A percentile compares a stretch with the other conserved stretches of the same genome.
Evolutionary conservation across 2,888 invertebrate genomes (phyloP).

Genomic region (Drosophila neotestacea): DNA sequence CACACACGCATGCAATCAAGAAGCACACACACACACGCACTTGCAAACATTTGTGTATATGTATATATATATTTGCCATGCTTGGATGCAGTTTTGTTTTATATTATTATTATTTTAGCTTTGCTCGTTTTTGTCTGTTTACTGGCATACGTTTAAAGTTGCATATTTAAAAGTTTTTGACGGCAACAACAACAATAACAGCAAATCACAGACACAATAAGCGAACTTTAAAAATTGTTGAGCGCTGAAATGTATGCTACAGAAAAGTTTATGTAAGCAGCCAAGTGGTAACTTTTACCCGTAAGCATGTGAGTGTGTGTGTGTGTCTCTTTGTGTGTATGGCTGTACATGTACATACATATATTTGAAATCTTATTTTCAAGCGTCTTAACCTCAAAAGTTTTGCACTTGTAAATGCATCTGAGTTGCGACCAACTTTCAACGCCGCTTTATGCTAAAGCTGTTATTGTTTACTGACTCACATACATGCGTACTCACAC

Average conservation of each 20-base stretch:
- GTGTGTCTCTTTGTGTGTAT: constrained; percentile 10
- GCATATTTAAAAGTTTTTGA: constrained; percentile 49
- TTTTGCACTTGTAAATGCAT: constrained; percentile 70
- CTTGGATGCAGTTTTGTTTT: constrained; percentile 22
- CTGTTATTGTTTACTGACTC: constrained; percentile 69
- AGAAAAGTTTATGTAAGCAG: constrained; percentile 43
- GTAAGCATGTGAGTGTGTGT: constrained; percentile 1
- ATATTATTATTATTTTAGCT: constrained; percentile 38
- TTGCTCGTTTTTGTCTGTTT: constrained; percentile 41
- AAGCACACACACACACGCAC: constrained; percentile 8
- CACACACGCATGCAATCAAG: constrained; percentile 15
- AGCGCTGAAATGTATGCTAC: constrained; percentile 55
- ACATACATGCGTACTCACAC: constrained; percentile 18
- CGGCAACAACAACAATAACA: constrained; percentile 10
- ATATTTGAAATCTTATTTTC: constrained; percentile 59
- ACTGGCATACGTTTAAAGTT: constrained; percentile 51
- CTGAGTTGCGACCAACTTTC: constrained; percentile 35
- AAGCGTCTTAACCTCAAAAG: constrained; percentile 79
- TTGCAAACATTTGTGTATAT: constrained; percentile 4
- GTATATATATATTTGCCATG: constrained; percentile 10
- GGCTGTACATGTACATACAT: constrained; percentile 13
- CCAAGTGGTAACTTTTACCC: constrained; percentile 19
- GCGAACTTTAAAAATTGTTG: constrained; percentile 40
- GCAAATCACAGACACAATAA: constrained; percentile 27
- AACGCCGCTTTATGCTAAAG: constrained; percentile 62